Base-by-base conservation (phyloP, 53 echinoderm and acorn worm species). In the Luidia sarsii region DNA sequence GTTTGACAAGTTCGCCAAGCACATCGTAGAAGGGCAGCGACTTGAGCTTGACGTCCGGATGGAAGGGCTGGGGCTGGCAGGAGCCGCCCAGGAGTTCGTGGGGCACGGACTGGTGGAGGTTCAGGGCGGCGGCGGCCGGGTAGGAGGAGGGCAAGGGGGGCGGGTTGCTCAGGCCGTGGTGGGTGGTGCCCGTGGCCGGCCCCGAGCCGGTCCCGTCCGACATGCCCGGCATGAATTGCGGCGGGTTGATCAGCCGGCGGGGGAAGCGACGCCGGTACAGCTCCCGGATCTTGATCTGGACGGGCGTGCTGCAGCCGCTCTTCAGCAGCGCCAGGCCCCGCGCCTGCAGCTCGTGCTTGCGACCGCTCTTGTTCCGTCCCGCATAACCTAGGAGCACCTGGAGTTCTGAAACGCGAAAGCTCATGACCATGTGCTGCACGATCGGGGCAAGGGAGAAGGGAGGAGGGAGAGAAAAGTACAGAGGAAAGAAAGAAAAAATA, bases 401-500 rank as follows among this genome's bases (percentile, higher is more conserved):
- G 28, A 96, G 87, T 48, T 96, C 97, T 11, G 97, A 88, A 33
- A 93, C 97, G 28, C 97, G 70, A 67, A 96, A 96, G 80, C 97
- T 96, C 85, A 93, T 92, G 52, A 96, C 83, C 97, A 96, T 96
- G 51, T 93, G 97, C 97, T 96, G 92, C 24, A 80, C n/a, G n/a
- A n/a, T n/a, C n/a, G n/a, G n/a, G n/a, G n/a, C n/a, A n/a, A n/a
- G n/a, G n/a, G n/a, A n/a, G n/a, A n/a, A n/a, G n/a, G n/a, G n/a
- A n/a, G n/a, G n/a, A n/a, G n/a, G n/a, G n/a, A n/a, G n/a, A n/a
- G n/a, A n/a, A n/a, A n/a, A n/a, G n/a, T n/a, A n/a, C n/a, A n/a
- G n/a, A n/a, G n/a, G n/a, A n/a, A n/a, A n/a, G n/a, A n/a, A n/a
- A n/a, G n/a, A n/a, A n/a, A n/a, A n/a, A n/a, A n/a, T n/a, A n/a